Evolutionary conservation across 2,113 vertebrate species (phyloP), one percentile per base, ranked within the genome.

Genomic region (Anarrhichthys ocellatus): DNA sequence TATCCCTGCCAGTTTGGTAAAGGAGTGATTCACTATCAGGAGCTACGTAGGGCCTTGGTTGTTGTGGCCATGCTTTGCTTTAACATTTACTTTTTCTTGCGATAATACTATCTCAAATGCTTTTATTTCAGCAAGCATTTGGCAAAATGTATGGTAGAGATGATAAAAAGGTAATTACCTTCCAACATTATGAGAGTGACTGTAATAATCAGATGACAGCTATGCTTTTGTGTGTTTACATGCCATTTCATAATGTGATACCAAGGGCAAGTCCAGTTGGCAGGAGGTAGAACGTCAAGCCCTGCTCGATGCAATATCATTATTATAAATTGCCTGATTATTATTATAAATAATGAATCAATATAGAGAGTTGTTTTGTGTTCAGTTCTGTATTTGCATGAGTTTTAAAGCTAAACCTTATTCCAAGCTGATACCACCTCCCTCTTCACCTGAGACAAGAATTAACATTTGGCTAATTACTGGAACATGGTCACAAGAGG

Each of bases 391-490:
- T 14, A 27, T 78, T 54, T 20, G 1, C 8, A 14, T 9, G 6
- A 9, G n/a, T 78, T 70, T 69, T 13, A 9, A 42, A 54, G 14
- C 13, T 22, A 9, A 78, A 38, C 10, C 59, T 29, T 54, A 71
- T 44, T 69, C 11, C 22, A 32, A 44, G 13, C 32, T 32, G 27
- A 68, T 6, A 27, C 2, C 4, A 5, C n/a, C 40, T 48, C 61
- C 66, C 50, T 76, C 48, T 72, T 73, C 50, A 66, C 50, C 42
- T 66, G 64, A 62, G 50, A 76, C 27, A 18, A 40, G 18, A 63
- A 48, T 29, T 20, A 86, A 54, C 56, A 64, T 56, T 62, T 54
- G 46, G 24, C 70, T 82, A 80, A 80, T 85, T 82, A 82, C 72
- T 44, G 56, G 44, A 81, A 48, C 56, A 46, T 11, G 0, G 40